phyloP scores from a whole-genome alignment of 2,888 invertebrate genomes.

The Hyles lineata region DNA sequence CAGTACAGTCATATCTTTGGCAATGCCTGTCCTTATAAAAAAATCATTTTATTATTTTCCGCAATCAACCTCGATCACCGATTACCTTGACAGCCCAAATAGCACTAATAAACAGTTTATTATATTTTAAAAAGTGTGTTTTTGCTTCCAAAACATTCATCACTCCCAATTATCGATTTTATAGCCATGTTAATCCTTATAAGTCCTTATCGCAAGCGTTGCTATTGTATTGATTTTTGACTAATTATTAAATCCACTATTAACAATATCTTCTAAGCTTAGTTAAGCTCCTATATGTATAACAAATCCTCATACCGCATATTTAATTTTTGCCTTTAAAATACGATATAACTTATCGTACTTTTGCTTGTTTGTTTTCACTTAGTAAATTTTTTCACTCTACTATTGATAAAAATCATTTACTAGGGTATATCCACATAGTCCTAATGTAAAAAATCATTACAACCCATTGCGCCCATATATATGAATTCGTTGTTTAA shows the following conservation, averaged over 20 bases:
- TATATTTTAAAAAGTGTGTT: background rate
- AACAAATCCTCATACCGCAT: background rate
- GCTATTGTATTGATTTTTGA: background rate
- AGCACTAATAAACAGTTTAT: background rate
- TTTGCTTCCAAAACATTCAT: background rate
- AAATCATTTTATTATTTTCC: too few species aligned
- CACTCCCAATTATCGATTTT: background rate
- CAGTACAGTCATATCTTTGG: too few species aligned
- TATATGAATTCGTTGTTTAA: constrained; percentile 73
- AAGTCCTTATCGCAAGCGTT: background rate
- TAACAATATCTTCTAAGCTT: constrained; percentile 14
- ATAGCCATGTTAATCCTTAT: constrained; percentile 5
- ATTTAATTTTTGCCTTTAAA: too few species aligned
- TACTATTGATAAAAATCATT: constrained; percentile 17
- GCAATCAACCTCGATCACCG: background rate
- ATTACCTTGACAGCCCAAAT: background rate
- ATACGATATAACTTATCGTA: too few species aligned
- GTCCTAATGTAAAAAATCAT: constrained; percentile 61
- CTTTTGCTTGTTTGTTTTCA: too few species aligned
- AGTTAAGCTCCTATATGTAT: background rate
- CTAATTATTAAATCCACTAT: background rate
- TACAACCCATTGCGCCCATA: constrained; percentile 72
- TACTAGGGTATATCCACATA: constrained; percentile 54
- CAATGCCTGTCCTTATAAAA: too few species aligned
- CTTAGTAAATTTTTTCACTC: background rate